Conservation (phyloP, 2,113 vertebrate species). For the Orientallactaga bullata region DNA sequence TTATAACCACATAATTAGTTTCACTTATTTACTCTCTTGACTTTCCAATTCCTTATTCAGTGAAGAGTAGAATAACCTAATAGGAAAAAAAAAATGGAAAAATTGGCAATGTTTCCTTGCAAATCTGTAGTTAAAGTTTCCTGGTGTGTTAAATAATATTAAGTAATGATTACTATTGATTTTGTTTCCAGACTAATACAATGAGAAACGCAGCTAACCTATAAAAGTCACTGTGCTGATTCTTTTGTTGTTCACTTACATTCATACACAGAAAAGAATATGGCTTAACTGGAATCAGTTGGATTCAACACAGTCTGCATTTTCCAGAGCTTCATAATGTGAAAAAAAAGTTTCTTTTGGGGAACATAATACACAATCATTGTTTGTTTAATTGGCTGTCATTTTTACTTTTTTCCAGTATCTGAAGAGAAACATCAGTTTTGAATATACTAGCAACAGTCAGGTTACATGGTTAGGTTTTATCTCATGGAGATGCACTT, state of each 20-base stretch:
- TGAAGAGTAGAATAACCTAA: background rate
- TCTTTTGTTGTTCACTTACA: background rate
- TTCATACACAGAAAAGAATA: background rate
- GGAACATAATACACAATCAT: background rate
- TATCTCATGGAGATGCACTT: background rate
- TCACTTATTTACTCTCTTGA: background rate
- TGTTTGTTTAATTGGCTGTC: background rate
- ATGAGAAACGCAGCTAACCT: background rate
- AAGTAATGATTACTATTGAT: conserved; percentile 9
- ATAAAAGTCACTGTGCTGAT: background rate
- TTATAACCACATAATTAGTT: background rate
- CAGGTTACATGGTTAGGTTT: background rate
- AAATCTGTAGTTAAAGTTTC: conserved; percentile 38
- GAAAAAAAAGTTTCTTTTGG: background rate
- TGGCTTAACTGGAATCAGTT: background rate
- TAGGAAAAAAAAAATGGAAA: background rate
- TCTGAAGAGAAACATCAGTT: background rate
- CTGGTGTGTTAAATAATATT: background rate
- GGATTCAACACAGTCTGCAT: background rate
- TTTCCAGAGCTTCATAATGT: background rate
- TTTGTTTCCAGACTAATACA: background rate
- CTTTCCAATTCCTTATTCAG: background rate
- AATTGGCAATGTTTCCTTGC: background rate
- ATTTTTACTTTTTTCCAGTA: background rate
- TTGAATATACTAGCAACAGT: background rate